These are phyloP conservation scores for Bombycilla garrulus DNA, from an alignment of 2,113 vertebrate genomes.

Conservation along the genomic window DNA sequence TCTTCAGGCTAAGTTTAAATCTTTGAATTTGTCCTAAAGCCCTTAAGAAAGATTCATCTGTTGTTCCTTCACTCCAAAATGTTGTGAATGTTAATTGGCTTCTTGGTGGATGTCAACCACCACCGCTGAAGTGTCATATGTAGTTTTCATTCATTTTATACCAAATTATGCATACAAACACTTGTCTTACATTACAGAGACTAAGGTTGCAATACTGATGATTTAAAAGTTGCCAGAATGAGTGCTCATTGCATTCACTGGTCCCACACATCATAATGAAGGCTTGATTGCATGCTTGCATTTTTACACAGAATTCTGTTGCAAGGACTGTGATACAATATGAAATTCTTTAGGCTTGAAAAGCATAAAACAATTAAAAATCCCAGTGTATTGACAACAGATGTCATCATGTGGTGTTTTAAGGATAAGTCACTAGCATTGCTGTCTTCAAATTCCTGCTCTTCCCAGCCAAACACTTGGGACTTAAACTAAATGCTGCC, in stretches of 20 bases:
- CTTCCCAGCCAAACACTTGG: background rate
- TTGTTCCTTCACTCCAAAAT: background rate
- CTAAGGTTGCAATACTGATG: background rate
- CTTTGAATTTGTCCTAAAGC: background rate
- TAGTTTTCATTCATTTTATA: background rate
- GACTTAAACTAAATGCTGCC: background rate
- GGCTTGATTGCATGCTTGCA: background rate
- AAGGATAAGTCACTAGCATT: background rate
- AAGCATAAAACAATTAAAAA: background rate
- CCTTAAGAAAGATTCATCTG: background rate
- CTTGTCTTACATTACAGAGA: background rate
- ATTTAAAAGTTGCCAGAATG: background rate
- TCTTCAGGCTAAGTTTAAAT: background rate
- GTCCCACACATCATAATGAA: background rate
- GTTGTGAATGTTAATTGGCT: background rate
- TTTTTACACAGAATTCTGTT: background rate
- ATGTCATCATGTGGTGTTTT: background rate
- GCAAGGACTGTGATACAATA: rapidly evolving
- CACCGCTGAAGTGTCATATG: background rate
- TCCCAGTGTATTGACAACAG: background rate
- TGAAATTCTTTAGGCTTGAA: background rate
- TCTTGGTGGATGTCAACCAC: background rate
- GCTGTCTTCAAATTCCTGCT: background rate
- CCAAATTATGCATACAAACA: background rate
- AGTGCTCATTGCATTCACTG: background rate